Evolutionary conservation across 30 jellyfish, hydroid and myxozoan genomes (phyloP), one percentile per base, ranked within the genome.

Genomic region (Cassiopea xamachana): DNA sequence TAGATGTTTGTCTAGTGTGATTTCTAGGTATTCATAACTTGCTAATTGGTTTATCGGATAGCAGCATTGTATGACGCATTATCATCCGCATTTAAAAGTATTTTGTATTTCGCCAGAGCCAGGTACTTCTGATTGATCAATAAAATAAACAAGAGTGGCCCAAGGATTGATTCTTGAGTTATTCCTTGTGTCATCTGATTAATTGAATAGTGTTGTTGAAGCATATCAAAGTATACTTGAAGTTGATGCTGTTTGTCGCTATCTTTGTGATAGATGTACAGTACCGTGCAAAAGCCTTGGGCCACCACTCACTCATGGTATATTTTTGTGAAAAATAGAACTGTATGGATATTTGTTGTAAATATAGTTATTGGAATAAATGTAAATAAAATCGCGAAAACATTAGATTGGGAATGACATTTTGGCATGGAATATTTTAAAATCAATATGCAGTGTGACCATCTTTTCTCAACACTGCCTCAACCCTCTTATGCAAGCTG

Each of bases 1-100:
- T 62, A 55, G 88, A 48, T 80, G 88, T 50, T 55, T 60, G 10
- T 80, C 88, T 8, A 80, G 88, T 79, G 88, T 80, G 80, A 80
- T 80, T 58, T 80, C 78, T 19, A 80, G 17, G 55, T 80, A 80
- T 62, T 80, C 78, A 27, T 80, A 80, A 48, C 88, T 80, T 6
- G 77, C 55, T 43, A 62, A 79, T 80, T 80, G 80, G 78, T 80
- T 75, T 75, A 75, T 75, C 71, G 69, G 84, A 48, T 55, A 44
- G 84, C 84, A n/a, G n/a, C n/a, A n/a, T n/a, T n/a, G n/a, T n/a
- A n/a, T n/a, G n/a, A n/a, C n/a, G n/a, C n/a, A n/a, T n/a, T n/a
- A n/a, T n/a, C n/a, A n/a, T n/a, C n/a, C n/a, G n/a, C n/a, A n/a
- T n/a, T n/a, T n/a, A n/a, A n/a, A n/a, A n/a, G n/a, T n/a, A n/a